A percentile compares a stretch with the other conserved stretches of the same genome.
Evolutionary conservation across 1,140 invertebrate species (phyloP).

Genomic region (Drosophila melanica): DNA sequence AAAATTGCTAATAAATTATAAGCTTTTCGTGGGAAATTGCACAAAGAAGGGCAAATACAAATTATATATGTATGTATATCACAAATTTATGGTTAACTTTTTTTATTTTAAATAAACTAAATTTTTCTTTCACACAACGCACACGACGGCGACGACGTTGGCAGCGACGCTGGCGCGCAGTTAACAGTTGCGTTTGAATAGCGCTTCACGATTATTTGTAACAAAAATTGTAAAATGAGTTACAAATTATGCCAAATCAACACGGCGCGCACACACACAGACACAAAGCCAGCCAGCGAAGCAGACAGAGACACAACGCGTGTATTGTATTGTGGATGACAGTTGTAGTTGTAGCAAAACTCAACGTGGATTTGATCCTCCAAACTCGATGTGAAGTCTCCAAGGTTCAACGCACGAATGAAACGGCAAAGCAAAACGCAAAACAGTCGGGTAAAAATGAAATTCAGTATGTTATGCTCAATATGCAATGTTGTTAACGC

Average conservation of each 20-base stretch:
- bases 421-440: conserved; percentile 42
- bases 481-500: conserved; percentile 33
- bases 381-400: conserved; percentile 83
- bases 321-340: conserved; percentile 64
- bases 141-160: conserved; percentile 61
- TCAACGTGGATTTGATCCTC: conserved; percentile 83
- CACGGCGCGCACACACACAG: conserved; percentile 48
- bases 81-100: conserved; percentile 75
- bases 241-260: conserved; percentile 54
- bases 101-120: conserved; percentile 52
- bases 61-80: conserved; percentile 57
- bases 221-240: conserved; percentile 41
- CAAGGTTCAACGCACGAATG: conserved; percentile 55
- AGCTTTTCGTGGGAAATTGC: conserved; percentile 64
- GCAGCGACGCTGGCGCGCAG: conserved; percentile 45
- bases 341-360: conserved; percentile 63
- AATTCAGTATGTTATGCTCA: conserved; percentile 38
- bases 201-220: conserved; percentile 40
- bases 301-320: conserved; percentile 62
- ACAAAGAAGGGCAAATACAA: conserved; percentile 64
- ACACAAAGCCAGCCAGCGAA: conserved; percentile 58
- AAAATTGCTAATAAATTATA: conserved; percentile 53
- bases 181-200: conserved; percentile 58
- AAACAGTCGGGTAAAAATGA: conserved; percentile 41
- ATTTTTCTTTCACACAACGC: conserved; percentile 61